Conservation (phyloP, 2,113 vertebrate species). For the Gopherus evgoodei region DNA sequence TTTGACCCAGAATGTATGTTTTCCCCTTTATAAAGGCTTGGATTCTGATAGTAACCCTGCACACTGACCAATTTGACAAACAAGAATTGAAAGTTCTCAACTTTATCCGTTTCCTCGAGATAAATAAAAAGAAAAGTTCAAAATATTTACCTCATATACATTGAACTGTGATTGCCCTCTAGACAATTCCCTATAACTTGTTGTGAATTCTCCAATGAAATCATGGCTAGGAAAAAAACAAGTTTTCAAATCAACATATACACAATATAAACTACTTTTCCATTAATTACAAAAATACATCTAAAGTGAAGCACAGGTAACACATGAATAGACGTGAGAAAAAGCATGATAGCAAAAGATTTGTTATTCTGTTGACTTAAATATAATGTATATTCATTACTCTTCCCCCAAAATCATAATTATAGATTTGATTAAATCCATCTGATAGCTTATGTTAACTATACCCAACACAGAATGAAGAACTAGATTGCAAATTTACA, state of each 20-base stretch:
- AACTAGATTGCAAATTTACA: neutral
- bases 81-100: neutral
- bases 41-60: neutral
- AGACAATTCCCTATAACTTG: constrained; percentile 95
- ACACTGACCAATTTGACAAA: neutral
- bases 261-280: neutral
- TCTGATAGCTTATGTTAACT: neutral
- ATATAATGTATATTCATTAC: neutral
- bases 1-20: neutral
- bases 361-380: neutral
- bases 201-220: constrained; percentile 98
- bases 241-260: constrained; percentile 14
- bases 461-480: neutral
- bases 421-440: neutral
- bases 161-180: constrained; percentile 98
- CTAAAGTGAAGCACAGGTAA: neutral
- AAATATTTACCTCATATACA: constrained; percentile 90
- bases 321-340: neutral
- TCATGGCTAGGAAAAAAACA: constrained; percentile 85
- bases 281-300: no score
- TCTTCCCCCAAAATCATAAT: neutral
- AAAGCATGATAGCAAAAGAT: neutral
- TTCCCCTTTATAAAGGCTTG: neutral
- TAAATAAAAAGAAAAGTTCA: neutral
- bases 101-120: neutral